Evolutionary conservation across 2,888 invertebrate genomes (phyloP).

Genomic region (Drosophila paranaensis): DNA sequence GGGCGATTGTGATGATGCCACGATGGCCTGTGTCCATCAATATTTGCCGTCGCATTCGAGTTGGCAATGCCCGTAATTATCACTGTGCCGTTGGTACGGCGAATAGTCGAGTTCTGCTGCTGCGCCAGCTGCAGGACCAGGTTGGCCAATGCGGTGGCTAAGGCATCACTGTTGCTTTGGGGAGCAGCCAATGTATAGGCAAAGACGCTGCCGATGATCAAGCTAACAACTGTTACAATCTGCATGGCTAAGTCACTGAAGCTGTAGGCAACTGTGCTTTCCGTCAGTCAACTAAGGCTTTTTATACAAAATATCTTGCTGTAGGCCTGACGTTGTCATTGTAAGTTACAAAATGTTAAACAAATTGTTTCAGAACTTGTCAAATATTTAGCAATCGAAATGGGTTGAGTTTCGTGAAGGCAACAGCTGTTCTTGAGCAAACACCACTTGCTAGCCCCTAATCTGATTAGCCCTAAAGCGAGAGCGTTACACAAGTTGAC

Average conservation of each 20-base stretch:
- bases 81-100: neutral
- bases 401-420: slow-evolving; percentile 3
- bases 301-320: too few species aligned
- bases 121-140: slow-evolving; percentile 27
- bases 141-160: slow-evolving; percentile 6
- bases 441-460: neutral
- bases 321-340: too few species aligned
- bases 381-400: slow-evolving; percentile 2
- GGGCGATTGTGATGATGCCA: too few species aligned
- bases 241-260: slow-evolving; percentile 28
- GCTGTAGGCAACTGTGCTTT: slow-evolving; percentile 27
- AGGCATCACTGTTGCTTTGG: slow-evolving; percentile 1
- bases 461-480: neutral
- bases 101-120: slow-evolving; percentile 14
- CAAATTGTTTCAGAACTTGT: neutral
- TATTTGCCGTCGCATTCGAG: slow-evolving; percentile 19
- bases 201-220: slow-evolving; percentile 36
- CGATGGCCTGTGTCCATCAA: too few species aligned
- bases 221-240: slow-evolving; percentile 28
- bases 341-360: too few species aligned
- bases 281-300: neutral
- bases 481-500: neutral
- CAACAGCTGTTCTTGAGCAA: slow-evolving; percentile 35
- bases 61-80: slow-evolving; percentile 31
- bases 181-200: slow-evolving; percentile 30